phyloP scores from a whole-genome alignment of 2,888 invertebrate species.

The Strigamia transsilvanica region DNA sequence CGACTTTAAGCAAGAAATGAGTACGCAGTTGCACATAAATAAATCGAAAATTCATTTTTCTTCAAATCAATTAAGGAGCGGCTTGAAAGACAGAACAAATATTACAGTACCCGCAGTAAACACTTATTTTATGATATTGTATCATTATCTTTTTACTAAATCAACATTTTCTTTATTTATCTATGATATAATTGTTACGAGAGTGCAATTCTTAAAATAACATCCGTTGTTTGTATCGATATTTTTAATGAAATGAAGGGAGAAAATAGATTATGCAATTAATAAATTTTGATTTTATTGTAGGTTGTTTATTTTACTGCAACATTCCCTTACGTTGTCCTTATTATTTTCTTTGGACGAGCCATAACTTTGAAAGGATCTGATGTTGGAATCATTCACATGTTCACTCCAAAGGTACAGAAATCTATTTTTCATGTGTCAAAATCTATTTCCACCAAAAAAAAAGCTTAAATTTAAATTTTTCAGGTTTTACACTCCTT shows the following conservation, averaged over 20 bases:
- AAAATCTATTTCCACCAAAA: not conserved
- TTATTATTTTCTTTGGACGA: constrained; percentile 92
- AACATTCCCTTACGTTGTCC: constrained; percentile 90
- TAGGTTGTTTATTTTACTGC: constrained; percentile 96
- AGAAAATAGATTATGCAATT: not conserved
- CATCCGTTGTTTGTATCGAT: not conserved
- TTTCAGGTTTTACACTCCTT: not conserved
- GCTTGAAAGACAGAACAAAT: not conserved
- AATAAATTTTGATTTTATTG: constrained; percentile 59
- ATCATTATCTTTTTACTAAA: not conserved
- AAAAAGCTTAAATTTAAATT: not conserved
- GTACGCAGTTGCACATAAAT: not conserved
- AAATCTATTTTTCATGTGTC: too few relatives aligned
- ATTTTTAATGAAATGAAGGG: not conserved
- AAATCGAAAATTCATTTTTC: not conserved
- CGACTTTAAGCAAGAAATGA: not conserved
- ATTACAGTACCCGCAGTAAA: not conserved
- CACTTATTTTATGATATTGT: not conserved
- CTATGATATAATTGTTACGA: too few relatives aligned
- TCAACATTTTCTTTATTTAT: too few relatives aligned
- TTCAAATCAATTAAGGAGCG: not conserved
- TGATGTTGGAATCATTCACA: constrained; percentile 83
- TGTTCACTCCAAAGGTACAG: constrained; percentile 89
- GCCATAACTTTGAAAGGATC: constrained; percentile 89
- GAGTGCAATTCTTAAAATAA: too few relatives aligned